Evolutionary conservation across 2,888 invertebrate genomes (phyloP), one percentile per base, ranked within the genome.

Genomic region (Heliconius cydno): DNA sequence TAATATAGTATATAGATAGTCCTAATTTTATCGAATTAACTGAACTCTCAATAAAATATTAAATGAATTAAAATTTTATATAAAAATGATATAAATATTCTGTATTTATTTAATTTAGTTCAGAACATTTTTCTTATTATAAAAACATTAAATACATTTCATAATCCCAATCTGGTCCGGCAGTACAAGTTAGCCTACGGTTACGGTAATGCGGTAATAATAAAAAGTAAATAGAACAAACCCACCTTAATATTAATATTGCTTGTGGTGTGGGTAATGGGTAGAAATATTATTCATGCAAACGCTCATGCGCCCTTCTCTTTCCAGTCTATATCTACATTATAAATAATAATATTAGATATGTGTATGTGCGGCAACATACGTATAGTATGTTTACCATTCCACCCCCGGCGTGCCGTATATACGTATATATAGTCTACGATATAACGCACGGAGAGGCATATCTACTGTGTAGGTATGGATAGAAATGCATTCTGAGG

Each of bases 271-370:
- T 82, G 82, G 82, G 82, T 82, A 82, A 82, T 82, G 81, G 82
- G 82, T 82, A 82, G 82, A 81, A 85, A 85, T 85, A 85, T 84
- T 85, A 85, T 83, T 84, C 83, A 85, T 84, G 82, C 83, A 86
- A 85, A 84, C 84, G 85, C 83, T 86, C 85, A 85, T 86, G 87
- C 85, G 85, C 85, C 84, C 85, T 87, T 84, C 86, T 85, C 85
- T 85, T 85, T 84, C 77, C 82, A 85, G 80, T 81, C 81, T 79
- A 83, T 71, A 81, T 81, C 82, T 79, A 83, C 73, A 81, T 82
- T 82, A 84, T 82, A 84, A 84, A 84, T 85, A 84, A 83, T 84
- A 84, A 80, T 82, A 82, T 81, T 81, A 81, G 79, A 79, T 81
- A 71, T 81, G 80, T 81, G 80, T 82, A 80, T 81, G 74, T 78